Base-by-base conservation (phyloP, 2,797 vertebrate species). In the Epinephelus awoara region DNA sequence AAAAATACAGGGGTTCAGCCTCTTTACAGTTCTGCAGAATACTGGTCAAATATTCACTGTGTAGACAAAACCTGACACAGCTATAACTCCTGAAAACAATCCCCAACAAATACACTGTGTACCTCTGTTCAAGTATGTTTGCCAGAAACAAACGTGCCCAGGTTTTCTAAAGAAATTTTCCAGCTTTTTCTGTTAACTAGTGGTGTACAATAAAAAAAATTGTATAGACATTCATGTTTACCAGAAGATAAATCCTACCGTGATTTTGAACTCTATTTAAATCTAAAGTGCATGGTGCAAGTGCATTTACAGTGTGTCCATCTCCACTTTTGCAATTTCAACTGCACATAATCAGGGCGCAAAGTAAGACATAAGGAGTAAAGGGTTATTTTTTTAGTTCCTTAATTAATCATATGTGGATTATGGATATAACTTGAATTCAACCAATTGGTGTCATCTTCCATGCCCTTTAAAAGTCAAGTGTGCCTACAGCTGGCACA, bases 11-110 rank as follows among this genome's bases (percentile, higher is more conserved):
- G 27, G 13, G 34, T 74, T 47, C 6, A 59, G 19, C 38, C 25
- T 67, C 56, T 62, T 65, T 27, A 12, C 17, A 29, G 12, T 57
- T 74, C 15, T 70, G 47, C 51, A 56, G n/a, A 69, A 46, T 13
- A 46, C 3, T 5, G 29, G 18, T 51, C 10, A 46, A 38, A 71
- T 57, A 69, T 50, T 77, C 27, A 34, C 42, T 21, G 21, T 51
- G 38, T 40, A 6, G n/a, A 42, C 21, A 72, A 51, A 61, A 21
- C 17, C 11, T 61, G 8, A 11, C 17, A 27, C n/a, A 42, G 21
- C 9, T 27, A 9, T 27, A 9, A 14, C 23, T 38, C 18, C 15
- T 42, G 2, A 34, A 44, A 65, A 63, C 3, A 23, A 18, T n/a
- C 59, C 8, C 12, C 12, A 50, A 29, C 5, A 62, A 59, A 68